Evolutionary conservation across 2,113 vertebrate species (phyloP), one percentile per base, ranked within the genome.

Genomic region (Blennius ocellaris): DNA sequence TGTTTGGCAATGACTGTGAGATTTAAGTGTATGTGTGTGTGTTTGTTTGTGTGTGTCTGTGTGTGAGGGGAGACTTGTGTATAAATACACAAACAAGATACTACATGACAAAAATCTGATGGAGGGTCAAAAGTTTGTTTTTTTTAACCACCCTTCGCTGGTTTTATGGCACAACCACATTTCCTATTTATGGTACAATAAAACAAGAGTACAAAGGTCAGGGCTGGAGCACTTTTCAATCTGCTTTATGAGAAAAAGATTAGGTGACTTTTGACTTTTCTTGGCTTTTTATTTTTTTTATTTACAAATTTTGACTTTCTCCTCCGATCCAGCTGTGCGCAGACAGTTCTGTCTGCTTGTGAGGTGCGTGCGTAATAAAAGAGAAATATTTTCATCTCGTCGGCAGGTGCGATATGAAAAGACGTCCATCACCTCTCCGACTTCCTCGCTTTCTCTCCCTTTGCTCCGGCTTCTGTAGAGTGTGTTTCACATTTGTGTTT

Each of bases 231-330:
- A 15, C 41, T 6, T 76, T 68, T 49, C 63, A 37, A 63, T 49
- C 21, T 49, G 44, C 55, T 81, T 83, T 49, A 73, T 40, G 56
- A 78, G 55, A 58, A 76, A 71, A 52, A 15, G 43, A 73, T 69
- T 65, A 11, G 64, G 14, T 80, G 82, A 85, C 69, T 77, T 82
- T 73, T 86, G 67, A 64, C 59, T 78, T 79, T 68, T 68, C 60
- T 8, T 11, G 4, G 41, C 38, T 21, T 62, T 70, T 68, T 65
- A 38, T 72, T 55, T 38, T 44, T 60, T 61, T 76, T 65, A 57
- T 36, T 61, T 38, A 9, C 1, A 8, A 8, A 8, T 43, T 43
- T 45, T 45, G 8, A 5, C 21, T 30, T 30, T 30, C 21, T 30
- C 8, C 62, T 82, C 72, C 67, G 60, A 81, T 81, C 75, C 41